These are phyloP conservation scores for Fulmarus glacialis DNA, from an alignment of 2,113 vertebrate species.

Conservation along the genomic window DNA sequence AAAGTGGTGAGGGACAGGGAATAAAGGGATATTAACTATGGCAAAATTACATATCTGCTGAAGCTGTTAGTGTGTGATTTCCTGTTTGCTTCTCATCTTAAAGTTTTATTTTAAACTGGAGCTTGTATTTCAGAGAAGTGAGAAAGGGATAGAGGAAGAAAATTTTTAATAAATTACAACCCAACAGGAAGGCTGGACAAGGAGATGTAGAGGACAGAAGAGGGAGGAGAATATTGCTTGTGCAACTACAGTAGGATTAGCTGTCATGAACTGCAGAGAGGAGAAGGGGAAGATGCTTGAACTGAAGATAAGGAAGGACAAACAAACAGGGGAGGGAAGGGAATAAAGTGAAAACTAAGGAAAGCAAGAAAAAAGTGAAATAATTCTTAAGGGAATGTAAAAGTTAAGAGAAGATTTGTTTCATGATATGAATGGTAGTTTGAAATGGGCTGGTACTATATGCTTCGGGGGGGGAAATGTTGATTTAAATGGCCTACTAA, in stretches of 20 bases:
- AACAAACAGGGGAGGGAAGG: neutral
- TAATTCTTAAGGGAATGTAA: neutral
- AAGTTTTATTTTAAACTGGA: neutral
- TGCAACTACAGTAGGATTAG: neutral
- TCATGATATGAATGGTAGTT: neutral
- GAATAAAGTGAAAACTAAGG: neutral
- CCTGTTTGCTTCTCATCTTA: neutral
- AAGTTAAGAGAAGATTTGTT: neutral
- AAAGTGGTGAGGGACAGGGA: neutral
- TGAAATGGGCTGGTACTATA: neutral
- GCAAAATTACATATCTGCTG: neutral
- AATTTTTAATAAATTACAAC: neutral
- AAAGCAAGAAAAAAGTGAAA: neutral
- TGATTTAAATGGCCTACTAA: neutral
- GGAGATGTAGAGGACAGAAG: neutral
- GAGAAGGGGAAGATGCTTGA: neutral
- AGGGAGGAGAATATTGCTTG: neutral
- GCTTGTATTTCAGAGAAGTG: neutral
- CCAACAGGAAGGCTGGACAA: neutral
- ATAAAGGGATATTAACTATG: neutral
- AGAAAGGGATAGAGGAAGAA: neutral
- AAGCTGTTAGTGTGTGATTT: neutral
- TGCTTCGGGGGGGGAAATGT: neutral
- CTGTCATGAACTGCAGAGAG: neutral
- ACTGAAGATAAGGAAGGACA: neutral